Evolutionary conservation across 1,140 invertebrate genomes (phyloP), one percentile per base, ranked within the genome.

Genomic region (Tetramorium parvispinum): DNA sequence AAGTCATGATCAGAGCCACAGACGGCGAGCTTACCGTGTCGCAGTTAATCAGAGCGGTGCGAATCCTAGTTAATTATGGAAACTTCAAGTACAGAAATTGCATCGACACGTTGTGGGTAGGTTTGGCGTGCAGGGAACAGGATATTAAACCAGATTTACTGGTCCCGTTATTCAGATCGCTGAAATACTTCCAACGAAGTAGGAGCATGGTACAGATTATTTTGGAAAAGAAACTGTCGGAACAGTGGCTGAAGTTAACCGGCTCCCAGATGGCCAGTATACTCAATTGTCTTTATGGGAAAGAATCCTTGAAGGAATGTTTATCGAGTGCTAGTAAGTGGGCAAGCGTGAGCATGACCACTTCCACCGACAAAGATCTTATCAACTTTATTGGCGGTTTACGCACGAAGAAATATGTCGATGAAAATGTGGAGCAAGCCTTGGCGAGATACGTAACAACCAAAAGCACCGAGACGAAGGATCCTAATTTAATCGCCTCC

Each of bases 41-140:
- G 21, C 96, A 97, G 88, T 92, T 97, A 27, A 97, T 97, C 92
- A 94, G 96, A 78, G 95, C 97, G 77, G 94, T 96, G 37, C 92
- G 93, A 65, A 91, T 94, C 75, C 89, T 92, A 51, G 91, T 68
- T 73, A 87, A 78, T 86, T 96, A 93, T 81, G 91, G 92, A 76
- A 93, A 95, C 88, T 51, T 93, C 5, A 95, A 95, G 71, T 96
- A 96, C 93, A 91, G 92, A 68, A 94, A 96, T 46, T 93, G 94
- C 16, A 94, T 97, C 68, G 97, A 97, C 86, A 96, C 96, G 91
- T 90, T 97, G n/a, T 98, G 97, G 97, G 93, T 96, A 87, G 97
- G 97, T 43, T 96, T 98, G 75, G 93, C 96, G 49, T 95, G 96
- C 10, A 96, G 95, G 83, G 95, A 96, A 82, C 91, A 95, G 24